A percentile compares a stretch with the other conserved stretches of the same genome.
phyloP scores from a whole-genome alignment of 2,888 invertebrate species.

The Subacronicta megacephala region DNA sequence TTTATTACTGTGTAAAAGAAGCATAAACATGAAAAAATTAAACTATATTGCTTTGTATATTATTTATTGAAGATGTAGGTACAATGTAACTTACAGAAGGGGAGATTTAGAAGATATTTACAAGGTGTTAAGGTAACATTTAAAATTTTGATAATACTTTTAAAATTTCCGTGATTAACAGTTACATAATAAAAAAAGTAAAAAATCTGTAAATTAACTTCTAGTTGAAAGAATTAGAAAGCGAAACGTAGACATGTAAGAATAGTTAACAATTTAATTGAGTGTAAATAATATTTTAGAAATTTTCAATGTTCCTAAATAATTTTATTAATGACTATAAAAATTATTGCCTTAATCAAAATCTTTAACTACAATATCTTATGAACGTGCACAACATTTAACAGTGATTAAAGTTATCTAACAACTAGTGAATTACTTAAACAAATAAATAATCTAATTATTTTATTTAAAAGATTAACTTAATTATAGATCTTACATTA shows the following conservation, averaged over 20 bases:
- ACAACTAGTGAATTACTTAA: constrained; percentile 78
- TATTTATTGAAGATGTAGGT: constrained; percentile 86
- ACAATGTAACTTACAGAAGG: constrained; percentile 86
- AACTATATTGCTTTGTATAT: constrained; percentile 65
- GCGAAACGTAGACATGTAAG: constrained; percentile 31
- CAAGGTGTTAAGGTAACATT: constrained; percentile 80
- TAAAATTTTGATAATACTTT: constrained; percentile 78
- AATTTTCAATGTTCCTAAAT: constrained; percentile 46
- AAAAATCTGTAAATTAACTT: constrained; percentile 14
- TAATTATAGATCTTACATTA: constrained; percentile 70
- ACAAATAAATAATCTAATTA: constrained; percentile 76
- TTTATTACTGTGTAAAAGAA: no score
- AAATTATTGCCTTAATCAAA: constrained; percentile 85
- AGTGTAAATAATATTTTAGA: constrained; percentile 49
- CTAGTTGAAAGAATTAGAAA: constrained; percentile 37
- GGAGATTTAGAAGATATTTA: constrained; percentile 86
- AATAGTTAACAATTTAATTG: constrained; percentile 42
- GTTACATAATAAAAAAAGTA: constrained; percentile 42
- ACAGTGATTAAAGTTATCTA: constrained; percentile 88
- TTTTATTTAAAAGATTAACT: constrained; percentile 66
- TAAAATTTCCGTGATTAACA: constrained; percentile 61
- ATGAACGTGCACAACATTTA: constrained; percentile 89
- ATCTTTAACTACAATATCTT: constrained; percentile 77
- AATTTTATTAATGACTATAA: constrained; percentile 66
- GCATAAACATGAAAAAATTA: constrained; percentile 16